Evolutionary conservation across 2,888 invertebrate genomes (phyloP), one percentile per base, ranked within the genome.

Genomic region (Lasius platythorax): DNA sequence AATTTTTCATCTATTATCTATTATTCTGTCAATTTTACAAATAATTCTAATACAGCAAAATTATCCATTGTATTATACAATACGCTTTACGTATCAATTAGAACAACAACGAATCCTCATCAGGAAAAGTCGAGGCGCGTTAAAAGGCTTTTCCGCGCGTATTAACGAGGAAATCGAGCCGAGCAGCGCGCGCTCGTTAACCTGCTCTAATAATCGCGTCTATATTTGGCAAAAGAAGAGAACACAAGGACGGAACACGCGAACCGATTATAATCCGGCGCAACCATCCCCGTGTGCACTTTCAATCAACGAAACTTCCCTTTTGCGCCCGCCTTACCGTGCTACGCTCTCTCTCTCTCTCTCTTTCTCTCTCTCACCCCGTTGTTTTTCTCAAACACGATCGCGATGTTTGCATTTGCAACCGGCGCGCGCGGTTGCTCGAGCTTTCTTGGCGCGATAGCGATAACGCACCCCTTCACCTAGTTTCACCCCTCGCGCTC

Each of bases 371-470:
- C 40, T n/a, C 30, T 50, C 12, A 12, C n/a, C 2, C 18, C 12
- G 28, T 40, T 66, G 64, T 78, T 75, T 82, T 68, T 81, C 33
- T 61, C 85, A 87, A 53, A 76, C 70, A 50, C 81, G 84, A 84
- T 91, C 85, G 68, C 66, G 61, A 76, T 91, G 87, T 90, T 90
- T 89, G 91, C 88, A 89, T 83, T 30, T 37, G 37, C 37, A 5
- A 37, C 78, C 70, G 72, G 88, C 72, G 83, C 82, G 78, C 37
- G 18, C 73, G 76, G 72, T 85, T 86, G 76, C 83, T 33, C 81
- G 85, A 79, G 78, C 87, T 88, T 91, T 88, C 88, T 91, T 91
- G 89, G 85, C 88, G 85, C 87, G 67, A n/a, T n/a, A 6, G 81
- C 72, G 85, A 82, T 63, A 63, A 86, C 73, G 81, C 85, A 84